Conservation (phyloP, 1,140 invertebrate genomes). For the Drosophila orena region DNA sequence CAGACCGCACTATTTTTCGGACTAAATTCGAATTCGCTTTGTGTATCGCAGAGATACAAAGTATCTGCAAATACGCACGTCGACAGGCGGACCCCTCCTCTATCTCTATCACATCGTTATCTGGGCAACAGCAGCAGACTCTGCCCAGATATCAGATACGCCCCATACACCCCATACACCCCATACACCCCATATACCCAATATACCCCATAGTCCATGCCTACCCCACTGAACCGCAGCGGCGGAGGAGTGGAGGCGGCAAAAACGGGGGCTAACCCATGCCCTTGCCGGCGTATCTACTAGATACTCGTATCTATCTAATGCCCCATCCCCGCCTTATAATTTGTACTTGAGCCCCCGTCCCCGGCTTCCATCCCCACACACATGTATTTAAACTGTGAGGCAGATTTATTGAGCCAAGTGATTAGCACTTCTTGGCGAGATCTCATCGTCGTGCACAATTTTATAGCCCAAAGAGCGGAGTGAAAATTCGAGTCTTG, state of each 20-base stretch:
- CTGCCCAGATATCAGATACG: slow-evolving; percentile 59
- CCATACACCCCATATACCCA: too few relatives aligned
- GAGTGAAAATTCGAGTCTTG: slow-evolving; percentile 9
- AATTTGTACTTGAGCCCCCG: slow-evolving; percentile 5
- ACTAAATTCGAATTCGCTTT: slow-evolving; percentile 70
- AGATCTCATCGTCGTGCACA: slow-evolving; percentile 52
- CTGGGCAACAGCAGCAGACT: slow-evolving; percentile 49
- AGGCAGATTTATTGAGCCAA: slow-evolving; percentile 71
- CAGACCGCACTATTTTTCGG: slow-evolving; percentile 38
- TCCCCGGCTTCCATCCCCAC: not conserved
- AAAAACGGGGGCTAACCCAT: slow-evolving; percentile 16
- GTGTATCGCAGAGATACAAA: slow-evolving; percentile 57
- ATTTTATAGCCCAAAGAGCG: slow-evolving; percentile 37
- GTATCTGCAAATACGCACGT: slow-evolving; percentile 43
- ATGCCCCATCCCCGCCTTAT: not conserved
- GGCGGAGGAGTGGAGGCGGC: not conserved
- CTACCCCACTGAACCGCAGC: slow-evolving; percentile 10
- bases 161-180: slow-evolving; percentile 4
- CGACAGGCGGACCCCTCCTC: slow-evolving; percentile 7
- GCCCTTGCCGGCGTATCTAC: slow-evolving; percentile 40
- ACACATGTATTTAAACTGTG: slow-evolving; percentile 60
- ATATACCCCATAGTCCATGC: slow-evolving; percentile 14
- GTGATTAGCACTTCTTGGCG: slow-evolving; percentile 74
- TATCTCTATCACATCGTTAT: slow-evolving; percentile 52
- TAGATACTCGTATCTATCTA: slow-evolving; percentile 42